Base-by-base conservation (phyloP, 2,797 vertebrate species). In the Pangasius sanitwongsei region DNA sequence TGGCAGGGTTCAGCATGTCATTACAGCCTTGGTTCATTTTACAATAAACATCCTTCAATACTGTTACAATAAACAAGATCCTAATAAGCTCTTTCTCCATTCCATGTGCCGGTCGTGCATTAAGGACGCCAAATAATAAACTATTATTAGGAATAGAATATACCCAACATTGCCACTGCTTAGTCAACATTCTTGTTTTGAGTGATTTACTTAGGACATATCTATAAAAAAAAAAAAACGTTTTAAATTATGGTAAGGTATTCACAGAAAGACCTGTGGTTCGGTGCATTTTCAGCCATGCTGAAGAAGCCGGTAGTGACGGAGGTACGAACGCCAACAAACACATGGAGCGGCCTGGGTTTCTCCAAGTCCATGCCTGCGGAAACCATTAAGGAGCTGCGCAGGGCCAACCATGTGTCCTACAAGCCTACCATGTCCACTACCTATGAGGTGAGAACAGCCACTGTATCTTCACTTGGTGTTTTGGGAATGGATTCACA, bases 341-440 rank as follows among this genome's bases (percentile, higher is more conserved):
- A 97, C 75, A 97, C 97, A 0, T 98, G 97, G 97, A 98, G 97
- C 61, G 97, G 97, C n/a, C 95, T 98, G 86, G 97, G 97, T 0
- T 98, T 98, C 93, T 98, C 97, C 67, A 98, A 98, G 90, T 98
- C 97, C 31, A 98, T 98, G 97, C 97, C 97, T 25, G 97, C 97
- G 0, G 97, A 98, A 93, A 97, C 97, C 7, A 98, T 98, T 92
- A 98, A 97, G 92, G 97, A 97, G 86, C 91, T 98, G 82, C 96
- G 97, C 91, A 94, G 97, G 78, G 97, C 97, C 0, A 97, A 98
- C 90, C 97, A 97, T 0, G 96, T 97, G 12, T 94, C 96, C 0
- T 98, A 97, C 90, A 98, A 97, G 84, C 97, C 97, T 86, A 96
- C 96, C 4, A 98, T 98, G 97, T 95, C 96, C 69, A 98, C 97